phyloP scores from a whole-genome alignment of 2,797 vertebrate species.

The Monodelphis domestica region DNA sequence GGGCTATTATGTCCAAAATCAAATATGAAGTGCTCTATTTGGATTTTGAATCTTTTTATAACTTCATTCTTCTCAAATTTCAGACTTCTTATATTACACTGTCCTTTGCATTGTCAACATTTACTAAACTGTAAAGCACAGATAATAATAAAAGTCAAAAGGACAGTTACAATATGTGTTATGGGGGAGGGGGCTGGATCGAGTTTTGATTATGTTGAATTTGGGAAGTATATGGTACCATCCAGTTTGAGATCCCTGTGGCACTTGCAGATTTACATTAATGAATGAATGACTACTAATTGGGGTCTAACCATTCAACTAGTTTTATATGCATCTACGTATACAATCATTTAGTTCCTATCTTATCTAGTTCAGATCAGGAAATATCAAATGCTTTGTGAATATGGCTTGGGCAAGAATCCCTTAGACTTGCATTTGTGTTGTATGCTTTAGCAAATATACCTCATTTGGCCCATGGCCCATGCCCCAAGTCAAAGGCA shows the following conservation, averaged over 20 bases:
- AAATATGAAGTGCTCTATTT: neutral
- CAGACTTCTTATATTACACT: too few relatives aligned
- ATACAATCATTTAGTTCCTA: neutral
- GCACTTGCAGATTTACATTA: neutral
- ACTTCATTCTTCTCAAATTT: too few relatives aligned
- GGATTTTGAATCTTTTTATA: neutral
- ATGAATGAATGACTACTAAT: neutral
- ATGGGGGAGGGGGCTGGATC: neutral
- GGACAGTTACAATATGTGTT: neutral
- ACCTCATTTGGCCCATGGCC: neutral
- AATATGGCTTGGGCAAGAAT: neutral
- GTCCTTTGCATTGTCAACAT: too few relatives aligned
- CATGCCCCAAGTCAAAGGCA: neutral
- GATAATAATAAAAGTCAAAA: neutral
- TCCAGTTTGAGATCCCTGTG: neutral
- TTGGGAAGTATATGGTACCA: neutral
- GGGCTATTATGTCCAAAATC: neutral
- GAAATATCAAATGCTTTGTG: neutral
- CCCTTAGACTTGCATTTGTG: too few relatives aligned
- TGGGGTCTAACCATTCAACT: neutral
- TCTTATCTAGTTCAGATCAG: neutral
- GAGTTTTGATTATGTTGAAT: neutral
- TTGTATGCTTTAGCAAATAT: neutral
- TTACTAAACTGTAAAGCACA: too few relatives aligned
- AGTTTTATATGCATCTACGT: neutral